These are phyloP conservation scores for Drosophila orosa DNA, from an alignment of 1,140 invertebrate species.

Conservation along the genomic window DNA sequence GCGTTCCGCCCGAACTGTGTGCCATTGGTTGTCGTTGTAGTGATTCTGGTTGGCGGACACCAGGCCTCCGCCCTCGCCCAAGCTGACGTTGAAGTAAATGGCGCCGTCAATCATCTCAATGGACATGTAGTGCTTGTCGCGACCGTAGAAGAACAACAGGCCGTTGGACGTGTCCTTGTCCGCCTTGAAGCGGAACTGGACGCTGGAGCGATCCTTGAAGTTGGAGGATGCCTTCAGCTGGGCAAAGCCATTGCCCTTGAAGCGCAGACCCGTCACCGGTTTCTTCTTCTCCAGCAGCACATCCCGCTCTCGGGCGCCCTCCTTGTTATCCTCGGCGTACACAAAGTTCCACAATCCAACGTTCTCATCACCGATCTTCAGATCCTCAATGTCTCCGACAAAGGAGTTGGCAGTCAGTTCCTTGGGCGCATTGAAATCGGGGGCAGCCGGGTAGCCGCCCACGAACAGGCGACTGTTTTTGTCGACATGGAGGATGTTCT, in stretches of 20 bases:
- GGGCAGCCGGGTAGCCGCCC: constrained; percentile 92
- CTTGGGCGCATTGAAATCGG: constrained; percentile 88
- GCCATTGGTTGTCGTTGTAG: constrained; percentile 94
- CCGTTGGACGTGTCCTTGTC: constrained; percentile 90
- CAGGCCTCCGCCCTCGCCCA: constrained; percentile 87
- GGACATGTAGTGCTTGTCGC: constrained; percentile 90
- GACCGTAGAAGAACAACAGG: constrained; percentile 93
- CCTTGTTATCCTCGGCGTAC: constrained; percentile 90
- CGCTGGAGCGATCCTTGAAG: constrained; percentile 86
- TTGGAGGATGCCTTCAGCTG: constrained; percentile 87
- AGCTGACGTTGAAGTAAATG: constrained; percentile 89
- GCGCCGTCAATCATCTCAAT: constrained; percentile 92
- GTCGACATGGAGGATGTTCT: constrained; percentile 94
- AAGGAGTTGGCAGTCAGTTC: constrained; percentile 90
- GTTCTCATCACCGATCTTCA: constrained; percentile 94
- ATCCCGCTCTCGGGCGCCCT: constrained; percentile 88
- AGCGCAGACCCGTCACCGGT: constrained; percentile 89
- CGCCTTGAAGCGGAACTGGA: constrained; percentile 94
- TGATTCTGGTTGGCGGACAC: constrained; percentile 86
- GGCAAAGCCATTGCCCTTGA: constrained; percentile 94
- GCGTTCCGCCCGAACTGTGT: constrained; percentile 90
- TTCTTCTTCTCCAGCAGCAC: constrained; percentile 69
- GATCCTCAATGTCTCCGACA: constrained; percentile 95
- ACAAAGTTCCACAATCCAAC: constrained; percentile 98
- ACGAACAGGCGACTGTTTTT: constrained; percentile 95